Evolutionary conservation across 2,888 invertebrate genomes (phyloP), one percentile per base, ranked within the genome.

Genomic region (Steinernema carpocapsae): DNA sequence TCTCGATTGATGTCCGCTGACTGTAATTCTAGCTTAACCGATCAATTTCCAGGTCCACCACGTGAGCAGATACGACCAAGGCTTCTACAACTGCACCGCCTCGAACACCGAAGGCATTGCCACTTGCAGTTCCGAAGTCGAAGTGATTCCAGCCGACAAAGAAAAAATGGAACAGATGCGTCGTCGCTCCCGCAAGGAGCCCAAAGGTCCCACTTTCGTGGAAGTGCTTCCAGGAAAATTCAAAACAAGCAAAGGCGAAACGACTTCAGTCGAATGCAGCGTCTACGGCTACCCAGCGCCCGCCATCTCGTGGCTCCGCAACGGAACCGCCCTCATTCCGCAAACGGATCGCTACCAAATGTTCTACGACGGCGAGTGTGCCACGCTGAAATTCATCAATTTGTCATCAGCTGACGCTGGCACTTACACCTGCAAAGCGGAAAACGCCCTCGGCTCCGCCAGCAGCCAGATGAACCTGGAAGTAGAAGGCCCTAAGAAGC

Each of bases 41-140:
- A 43, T 12, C 14, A 7, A 43, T 43, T 51, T 59, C 71, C 26
- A 84, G 84, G 82, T 85, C n/a, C 85, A 86, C 76, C 84, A 86
- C 75, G 83, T 86, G 42, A 82, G 82, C 29, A 74, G 76, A 6
- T 82, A 78, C 76, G 86, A 86, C 74, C 74, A 77, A 29, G 86
- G 86, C 74, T 85, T 86, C 79, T 87, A 87, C 79, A 87, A 87
- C 80, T 86, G 86, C 81, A 85, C 83, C 59, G 85, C 86, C 59
- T 79, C 82, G 19, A 87, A 87, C 79, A 75, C 78, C 71, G 83
- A 86, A 74, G 87, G 87, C 78, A 80, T 85, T 71, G 80, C 83
- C 14, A 83, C 84, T 19, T 85, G 85, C 77, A 83, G 84, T 51
- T 83, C 85, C 46, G 85, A 87, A 76, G 84, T 84, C 70, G 82